Conservation (phyloP, 2,888 invertebrate genomes). For the Tipula helvola region DNA sequence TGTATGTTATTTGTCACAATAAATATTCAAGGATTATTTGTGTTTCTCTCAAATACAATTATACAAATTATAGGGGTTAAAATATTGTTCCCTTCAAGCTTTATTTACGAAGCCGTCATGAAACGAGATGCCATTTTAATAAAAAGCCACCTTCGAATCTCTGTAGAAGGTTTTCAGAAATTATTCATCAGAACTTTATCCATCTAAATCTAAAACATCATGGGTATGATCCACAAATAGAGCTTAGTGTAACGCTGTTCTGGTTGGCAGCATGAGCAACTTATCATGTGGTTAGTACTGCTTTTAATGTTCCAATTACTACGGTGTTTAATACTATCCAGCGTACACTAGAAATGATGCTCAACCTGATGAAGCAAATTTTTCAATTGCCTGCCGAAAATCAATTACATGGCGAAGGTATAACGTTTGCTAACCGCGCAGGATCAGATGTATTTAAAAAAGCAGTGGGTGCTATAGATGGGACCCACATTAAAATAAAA, state of each 20-base stretch:
- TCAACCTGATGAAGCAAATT: too few relatives aligned
- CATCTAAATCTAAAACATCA: not conserved
- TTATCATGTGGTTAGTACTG: not conserved
- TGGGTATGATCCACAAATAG: not conserved
- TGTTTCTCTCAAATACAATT: too few relatives aligned
- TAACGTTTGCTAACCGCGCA: too few relatives aligned
- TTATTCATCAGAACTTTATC: not conserved
- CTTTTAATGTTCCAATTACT: not conserved
- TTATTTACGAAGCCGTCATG: not conserved
- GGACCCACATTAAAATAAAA: too few relatives aligned
- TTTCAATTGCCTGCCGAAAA: too few relatives aligned
- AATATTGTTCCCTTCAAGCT: not conserved
- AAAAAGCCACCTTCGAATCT: not conserved
- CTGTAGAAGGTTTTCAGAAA: not conserved
- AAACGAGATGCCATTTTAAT: not conserved
- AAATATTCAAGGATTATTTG: too few relatives aligned
- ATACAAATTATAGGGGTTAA: not conserved
- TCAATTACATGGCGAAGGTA: too few relatives aligned
- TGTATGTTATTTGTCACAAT: too few relatives aligned
- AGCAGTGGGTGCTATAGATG: too few relatives aligned
- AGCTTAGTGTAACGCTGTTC: not conserved
- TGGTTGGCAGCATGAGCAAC: not conserved
- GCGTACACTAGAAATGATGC: too few relatives aligned
- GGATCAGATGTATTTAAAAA: too few relatives aligned
- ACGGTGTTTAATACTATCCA: not conserved